Evolutionary conservation across 1,140 invertebrate genomes (phyloP).

Genomic region (Cataglyphis hispanica): DNA sequence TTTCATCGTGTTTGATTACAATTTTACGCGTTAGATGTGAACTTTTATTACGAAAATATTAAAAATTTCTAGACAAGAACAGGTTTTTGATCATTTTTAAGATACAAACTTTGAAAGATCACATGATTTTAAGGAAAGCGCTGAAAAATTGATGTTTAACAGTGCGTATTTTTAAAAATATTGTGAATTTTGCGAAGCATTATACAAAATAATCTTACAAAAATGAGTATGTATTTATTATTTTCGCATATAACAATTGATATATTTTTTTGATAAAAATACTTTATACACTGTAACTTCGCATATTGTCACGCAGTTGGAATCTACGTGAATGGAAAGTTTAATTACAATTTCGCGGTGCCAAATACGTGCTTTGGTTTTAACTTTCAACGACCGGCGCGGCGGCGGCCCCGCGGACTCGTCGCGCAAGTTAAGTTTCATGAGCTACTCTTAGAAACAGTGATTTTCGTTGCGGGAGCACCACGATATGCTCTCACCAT

Average conservation of each 20-base stretch:
- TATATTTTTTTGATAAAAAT: background rate
- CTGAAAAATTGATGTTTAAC: too few species aligned
- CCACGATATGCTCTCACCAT: conserved; percentile 4
- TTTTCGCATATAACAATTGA: background rate
- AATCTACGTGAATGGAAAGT: background rate
- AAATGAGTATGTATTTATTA: background rate
- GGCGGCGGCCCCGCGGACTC: background rate
- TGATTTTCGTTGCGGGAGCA: conserved; percentile 38
- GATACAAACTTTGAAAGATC: too few species aligned
- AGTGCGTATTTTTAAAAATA: too few species aligned
- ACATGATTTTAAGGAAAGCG: too few species aligned
- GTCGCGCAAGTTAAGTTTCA: conserved; percentile 38
- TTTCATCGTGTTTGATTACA: too few species aligned
- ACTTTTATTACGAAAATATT: background rate
- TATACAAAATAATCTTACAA: too few species aligned
- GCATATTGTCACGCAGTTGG: background rate
- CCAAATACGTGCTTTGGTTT: conserved; percentile 32
- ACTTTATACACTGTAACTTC: background rate
- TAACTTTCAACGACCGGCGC: conserved; percentile 32
- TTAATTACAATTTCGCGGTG: conserved; percentile 22
- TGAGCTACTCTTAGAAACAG: conserved; percentile 13
- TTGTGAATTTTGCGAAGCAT: too few species aligned
- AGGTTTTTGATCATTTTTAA: too few species aligned
- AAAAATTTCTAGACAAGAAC: background rate
- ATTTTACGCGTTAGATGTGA: background rate